Evolutionary conservation across 1,140 invertebrate species (phyloP).

Genomic region (Varroa destructor): DNA sequence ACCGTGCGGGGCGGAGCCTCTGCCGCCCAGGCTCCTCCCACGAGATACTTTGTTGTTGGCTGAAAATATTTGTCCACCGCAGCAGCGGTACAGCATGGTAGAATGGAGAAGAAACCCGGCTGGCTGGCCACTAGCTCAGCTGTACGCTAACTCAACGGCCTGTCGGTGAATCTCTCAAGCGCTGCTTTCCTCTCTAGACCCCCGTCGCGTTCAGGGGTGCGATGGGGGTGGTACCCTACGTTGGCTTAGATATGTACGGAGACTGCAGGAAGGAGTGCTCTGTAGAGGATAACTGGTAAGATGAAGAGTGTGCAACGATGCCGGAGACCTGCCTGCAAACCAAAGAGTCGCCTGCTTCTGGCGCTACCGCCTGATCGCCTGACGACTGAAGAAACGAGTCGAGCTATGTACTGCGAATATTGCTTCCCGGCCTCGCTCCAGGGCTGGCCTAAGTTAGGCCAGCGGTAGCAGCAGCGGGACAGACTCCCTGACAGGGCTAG

Average conservation of each 20-base stretch:
- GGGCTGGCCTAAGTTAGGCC: too few species aligned
- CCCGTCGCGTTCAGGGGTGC: background rate
- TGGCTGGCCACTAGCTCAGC: too few species aligned
- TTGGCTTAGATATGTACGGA: background rate
- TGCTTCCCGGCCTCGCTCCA: background rate
- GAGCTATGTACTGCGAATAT: background rate
- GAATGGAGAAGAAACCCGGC: too few species aligned
- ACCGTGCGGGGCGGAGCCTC: too few species aligned
- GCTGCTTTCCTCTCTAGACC: too few species aligned
- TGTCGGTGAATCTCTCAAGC: too few species aligned
- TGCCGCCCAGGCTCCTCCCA: too few species aligned
- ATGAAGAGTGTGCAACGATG: background rate
- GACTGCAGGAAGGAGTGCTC: background rate
- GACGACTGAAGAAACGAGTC: background rate
- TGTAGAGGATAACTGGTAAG: background rate
- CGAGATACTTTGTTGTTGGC: too few species aligned
- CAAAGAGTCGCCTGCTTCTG: background rate
- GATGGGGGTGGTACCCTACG: background rate
- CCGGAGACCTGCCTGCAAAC: background rate
- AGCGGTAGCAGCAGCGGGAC: background rate
- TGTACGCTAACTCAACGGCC: too few species aligned
- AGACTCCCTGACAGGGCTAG: too few species aligned
- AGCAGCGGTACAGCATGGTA: too few species aligned
- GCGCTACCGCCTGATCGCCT: background rate
- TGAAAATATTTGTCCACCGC: too few species aligned